Conservation (phyloP, 2,888 invertebrate genomes). For the Linnaemya tessellans region DNA sequence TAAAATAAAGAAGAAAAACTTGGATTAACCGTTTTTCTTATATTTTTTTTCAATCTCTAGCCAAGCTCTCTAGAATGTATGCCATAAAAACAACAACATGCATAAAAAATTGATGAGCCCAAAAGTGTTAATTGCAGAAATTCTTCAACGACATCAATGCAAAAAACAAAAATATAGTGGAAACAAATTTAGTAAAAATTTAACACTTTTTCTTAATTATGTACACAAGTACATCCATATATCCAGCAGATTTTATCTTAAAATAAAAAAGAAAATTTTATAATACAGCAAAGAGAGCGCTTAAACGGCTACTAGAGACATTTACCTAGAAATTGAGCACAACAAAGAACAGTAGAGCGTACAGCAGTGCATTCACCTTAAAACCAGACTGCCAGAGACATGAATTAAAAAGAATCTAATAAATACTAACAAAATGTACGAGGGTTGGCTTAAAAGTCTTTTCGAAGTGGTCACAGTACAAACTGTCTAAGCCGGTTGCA, state of each 20-base stretch:
- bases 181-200: constrained; percentile 43
- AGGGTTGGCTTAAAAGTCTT: constrained; percentile 14
- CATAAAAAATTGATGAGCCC: not conserved
- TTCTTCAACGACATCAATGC: constrained; percentile 13
- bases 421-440: constrained; percentile 42
- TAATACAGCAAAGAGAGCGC: constrained; percentile 31
- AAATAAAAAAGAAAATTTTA: not conserved
- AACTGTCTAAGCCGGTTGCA: no score
- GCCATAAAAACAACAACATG: constrained; percentile 11
- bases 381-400: constrained; percentile 69
- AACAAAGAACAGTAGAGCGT: constrained; percentile 42
- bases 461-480: not conserved
- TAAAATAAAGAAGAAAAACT: constrained; percentile 69
- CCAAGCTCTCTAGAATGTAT: constrained; percentile 8
- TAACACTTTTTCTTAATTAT: constrained; percentile 56
- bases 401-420: constrained; percentile 63
- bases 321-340: constrained; percentile 62
- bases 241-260: constrained; percentile 2
- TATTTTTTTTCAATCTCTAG: not conserved
- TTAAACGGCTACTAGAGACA: constrained; percentile 15
- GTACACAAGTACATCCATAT: not conserved
- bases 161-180: constrained; percentile 3
- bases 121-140: constrained; percentile 35
- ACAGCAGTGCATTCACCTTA: constrained; percentile 80
- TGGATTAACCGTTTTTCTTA: constrained; percentile 75